Conservation (phyloP, 2,113 vertebrate genomes). For the Rhinopomastus cyanomelas region DNA sequence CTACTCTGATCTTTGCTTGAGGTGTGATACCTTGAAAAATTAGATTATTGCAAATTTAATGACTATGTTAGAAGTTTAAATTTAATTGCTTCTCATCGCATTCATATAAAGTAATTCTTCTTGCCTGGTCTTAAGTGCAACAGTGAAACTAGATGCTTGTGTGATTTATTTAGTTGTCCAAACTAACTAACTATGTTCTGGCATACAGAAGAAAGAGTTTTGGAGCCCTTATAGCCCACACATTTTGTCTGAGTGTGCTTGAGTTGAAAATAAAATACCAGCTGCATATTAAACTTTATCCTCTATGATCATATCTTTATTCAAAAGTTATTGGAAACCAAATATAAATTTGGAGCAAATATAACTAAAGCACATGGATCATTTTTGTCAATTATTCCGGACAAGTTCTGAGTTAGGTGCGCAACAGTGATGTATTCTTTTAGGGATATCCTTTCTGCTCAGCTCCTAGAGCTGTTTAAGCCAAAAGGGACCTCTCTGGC, state of each 20-base stretch:
- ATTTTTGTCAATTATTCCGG: not conserved
- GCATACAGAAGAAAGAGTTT: not conserved
- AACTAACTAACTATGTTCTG: too few species aligned
- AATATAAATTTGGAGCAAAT: not conserved
- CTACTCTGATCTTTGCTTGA: not conserved
- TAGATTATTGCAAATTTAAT: not conserved
- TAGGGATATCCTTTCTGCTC: not conserved
- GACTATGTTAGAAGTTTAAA: not conserved
- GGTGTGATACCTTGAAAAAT: not conserved
- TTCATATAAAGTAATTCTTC: not conserved
- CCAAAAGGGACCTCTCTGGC: not conserved
- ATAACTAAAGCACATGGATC: not conserved
- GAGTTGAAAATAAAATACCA: not conserved
- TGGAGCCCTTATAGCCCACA: not conserved
- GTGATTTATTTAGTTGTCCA: not conserved
- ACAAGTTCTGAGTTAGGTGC: not conserved
- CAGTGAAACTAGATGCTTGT: not conserved
- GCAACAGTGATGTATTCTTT: not conserved
- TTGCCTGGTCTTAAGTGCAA: not conserved
- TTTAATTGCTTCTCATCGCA: conserved; percentile 8
- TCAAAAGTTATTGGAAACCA: not conserved
- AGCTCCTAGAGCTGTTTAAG: not conserved
- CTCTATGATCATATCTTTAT: not conserved
- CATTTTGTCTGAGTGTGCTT: not conserved
- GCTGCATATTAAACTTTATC: not conserved